phyloP scores from a whole-genome alignment of 92 coral and sea anemone genomes.

The Paragorgia papillata region DNA sequence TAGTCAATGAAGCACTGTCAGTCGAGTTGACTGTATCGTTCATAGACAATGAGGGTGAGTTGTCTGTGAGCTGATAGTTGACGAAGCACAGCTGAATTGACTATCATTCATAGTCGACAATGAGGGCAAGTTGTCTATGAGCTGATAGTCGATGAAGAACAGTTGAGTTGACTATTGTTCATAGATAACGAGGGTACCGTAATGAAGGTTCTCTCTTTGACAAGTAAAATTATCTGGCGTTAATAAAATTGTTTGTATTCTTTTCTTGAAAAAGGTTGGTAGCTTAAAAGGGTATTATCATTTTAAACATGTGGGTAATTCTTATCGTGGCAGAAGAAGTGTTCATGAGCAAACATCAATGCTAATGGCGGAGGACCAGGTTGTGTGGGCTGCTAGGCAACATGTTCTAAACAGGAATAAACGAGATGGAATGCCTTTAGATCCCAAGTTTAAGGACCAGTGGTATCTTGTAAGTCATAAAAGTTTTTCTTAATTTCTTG shows the following conservation, averaged over 20 bases:
- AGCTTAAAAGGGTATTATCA: slow-evolving; percentile 83
- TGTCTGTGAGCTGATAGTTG: too few species aligned
- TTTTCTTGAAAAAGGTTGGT: slow-evolving; percentile 68
- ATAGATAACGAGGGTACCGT: too few species aligned
- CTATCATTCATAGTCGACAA: too few species aligned
- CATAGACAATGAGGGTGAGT: too few species aligned
- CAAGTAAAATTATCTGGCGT: too few species aligned
- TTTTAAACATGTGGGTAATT: slow-evolving; percentile 74
- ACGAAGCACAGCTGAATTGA: too few species aligned
- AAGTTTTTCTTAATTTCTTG: background rate
- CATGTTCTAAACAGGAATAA: slow-evolving; percentile 82
- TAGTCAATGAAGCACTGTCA: too few species aligned
- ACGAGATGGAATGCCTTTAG: slow-evolving; percentile 80
- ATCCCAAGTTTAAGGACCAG: slow-evolving; percentile 93
- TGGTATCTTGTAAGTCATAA: slow-evolving; percentile 88
- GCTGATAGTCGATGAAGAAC: too few species aligned
- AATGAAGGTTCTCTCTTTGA: too few species aligned
- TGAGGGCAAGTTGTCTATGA: too few species aligned
- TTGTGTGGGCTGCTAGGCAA: slow-evolving; percentile 94
- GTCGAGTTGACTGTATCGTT: too few species aligned
- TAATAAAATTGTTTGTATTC: background rate
- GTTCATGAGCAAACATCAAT: slow-evolving; percentile 84
- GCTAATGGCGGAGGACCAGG: slow-evolving; percentile 85
- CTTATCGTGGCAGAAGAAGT: slow-evolving; percentile 56
- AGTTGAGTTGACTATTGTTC: too few species aligned